Conservation (phyloP, 2,113 vertebrate genomes). For the Colossoma macropomum region DNA sequence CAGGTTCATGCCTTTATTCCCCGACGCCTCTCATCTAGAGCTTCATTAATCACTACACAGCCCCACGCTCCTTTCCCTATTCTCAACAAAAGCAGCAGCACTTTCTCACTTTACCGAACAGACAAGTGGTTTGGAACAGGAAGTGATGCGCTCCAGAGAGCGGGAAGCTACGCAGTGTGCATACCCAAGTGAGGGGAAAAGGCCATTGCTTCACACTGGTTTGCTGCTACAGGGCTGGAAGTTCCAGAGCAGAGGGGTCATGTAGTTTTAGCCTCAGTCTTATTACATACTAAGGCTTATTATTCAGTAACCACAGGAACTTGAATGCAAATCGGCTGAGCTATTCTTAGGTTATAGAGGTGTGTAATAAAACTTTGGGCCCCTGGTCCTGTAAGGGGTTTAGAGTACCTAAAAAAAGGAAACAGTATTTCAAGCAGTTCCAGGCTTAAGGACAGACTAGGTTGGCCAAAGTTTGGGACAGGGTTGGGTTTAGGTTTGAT, state of each 20-base stretch:
- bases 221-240: background rate
- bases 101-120: slow-evolving; percentile 54
- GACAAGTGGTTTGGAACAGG: slow-evolving; percentile 50
- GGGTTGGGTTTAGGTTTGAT: background rate
- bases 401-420: background rate
- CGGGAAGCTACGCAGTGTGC: background rate
- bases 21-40: slow-evolving; percentile 50
- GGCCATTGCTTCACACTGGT: slow-evolving; percentile 1
- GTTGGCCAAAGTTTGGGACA: background rate
- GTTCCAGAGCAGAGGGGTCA: background rate
- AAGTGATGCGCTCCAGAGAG: slow-evolving; percentile 35
- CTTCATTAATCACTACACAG: slow-evolving; percentile 64
- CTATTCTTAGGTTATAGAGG: too few species aligned
- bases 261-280: background rate
- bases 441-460: background rate
- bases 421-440: background rate
- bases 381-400: too few species aligned
- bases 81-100: slow-evolving; percentile 55
- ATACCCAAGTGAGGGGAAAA: slow-evolving; percentile 15
- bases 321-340: too few species aligned
- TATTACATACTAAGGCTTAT: too few species aligned
- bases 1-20: slow-evolving; percentile 56
- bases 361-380: too few species aligned
- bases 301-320: too few species aligned
- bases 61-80: slow-evolving; percentile 39